phyloP scores from a whole-genome alignment of 2,113 vertebrate species.

The Mormyrus lacerda region DNA sequence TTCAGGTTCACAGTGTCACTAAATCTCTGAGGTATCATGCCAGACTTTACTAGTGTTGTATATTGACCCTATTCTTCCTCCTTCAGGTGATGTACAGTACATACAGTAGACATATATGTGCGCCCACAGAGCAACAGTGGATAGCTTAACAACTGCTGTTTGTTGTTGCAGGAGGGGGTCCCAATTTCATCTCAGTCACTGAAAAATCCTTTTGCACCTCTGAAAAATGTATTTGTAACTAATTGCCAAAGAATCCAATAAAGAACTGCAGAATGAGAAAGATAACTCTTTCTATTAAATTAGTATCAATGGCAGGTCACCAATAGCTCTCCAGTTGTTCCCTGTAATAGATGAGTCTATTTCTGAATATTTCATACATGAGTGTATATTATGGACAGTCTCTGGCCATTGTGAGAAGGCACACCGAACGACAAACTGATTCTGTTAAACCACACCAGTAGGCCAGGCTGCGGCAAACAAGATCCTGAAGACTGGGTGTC shows the following conservation, averaged over 20 bases:
- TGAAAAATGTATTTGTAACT: neutral
- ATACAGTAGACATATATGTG: neutral
- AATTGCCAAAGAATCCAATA: neutral
- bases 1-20: neutral
- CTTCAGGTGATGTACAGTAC: neutral
- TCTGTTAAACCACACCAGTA: neutral
- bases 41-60: neutral
- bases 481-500: neutral
- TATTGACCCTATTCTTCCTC: neutral
- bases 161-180: neutral
- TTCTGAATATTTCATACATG: neutral
- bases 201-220: neutral
- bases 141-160: neutral
- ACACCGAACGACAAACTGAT: neutral
- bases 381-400: neutral
- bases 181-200: conserved; percentile 2
- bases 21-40: neutral
- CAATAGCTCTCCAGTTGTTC: neutral
- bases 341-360: neutral
- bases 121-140: neutral
- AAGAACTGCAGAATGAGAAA: neutral
- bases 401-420: neutral
- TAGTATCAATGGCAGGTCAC: neutral
- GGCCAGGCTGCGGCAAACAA: neutral
- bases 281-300: neutral